Base-by-base conservation (phyloP, 2,888 invertebrate species). In the Noctua comes region DNA sequence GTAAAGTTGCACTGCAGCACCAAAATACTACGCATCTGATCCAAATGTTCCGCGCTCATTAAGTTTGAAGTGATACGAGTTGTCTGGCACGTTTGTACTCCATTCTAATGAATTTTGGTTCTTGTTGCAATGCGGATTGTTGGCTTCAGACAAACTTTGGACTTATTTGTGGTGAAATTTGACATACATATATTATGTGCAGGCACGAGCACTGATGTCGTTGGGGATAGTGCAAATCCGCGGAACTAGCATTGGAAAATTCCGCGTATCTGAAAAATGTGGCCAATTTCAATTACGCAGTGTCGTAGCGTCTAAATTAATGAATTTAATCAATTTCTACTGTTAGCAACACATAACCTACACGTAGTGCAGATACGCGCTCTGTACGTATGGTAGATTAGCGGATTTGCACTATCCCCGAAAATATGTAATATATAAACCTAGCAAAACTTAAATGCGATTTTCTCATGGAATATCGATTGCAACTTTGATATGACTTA, bases 61-160 rank as follows among this genome's bases (percentile, higher is more conserved):
- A 77, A 54, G 18, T 57, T 62, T 68, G 71, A 68, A 83, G 83
- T 64, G 48, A 36, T 54, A 51, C 24, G 18, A 68, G 70, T 51
- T 59, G 43, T 65, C 59, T 77, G 43, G 21, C 31, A 62, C 24
- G 46, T 46, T 62, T 65, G 18, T 51, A 51, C 43, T 71, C 36
- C 21, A 70, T 76, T 66, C 57, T 46, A 76, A 82, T 80, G 43
- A 51, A 76, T 70, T 69, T 65, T 59, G 48, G n/a, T 69, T 62
- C 62, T 24, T 51, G 31, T 48, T 82, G 68, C 76, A 43, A 51
- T 65, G 18, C 31, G 21, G 69, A 69, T 40, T 57, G 75, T 69
- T 68, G 48, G 54, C 57, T 48, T 36, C 65, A 24, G 36, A 36
- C 51, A 62, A 69, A 74, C 73, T 36, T 65, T 31, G 2, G 13